Evolutionary conservation across 2,888 invertebrate species (phyloP).

Genomic region (Julus scandinavius): DNA sequence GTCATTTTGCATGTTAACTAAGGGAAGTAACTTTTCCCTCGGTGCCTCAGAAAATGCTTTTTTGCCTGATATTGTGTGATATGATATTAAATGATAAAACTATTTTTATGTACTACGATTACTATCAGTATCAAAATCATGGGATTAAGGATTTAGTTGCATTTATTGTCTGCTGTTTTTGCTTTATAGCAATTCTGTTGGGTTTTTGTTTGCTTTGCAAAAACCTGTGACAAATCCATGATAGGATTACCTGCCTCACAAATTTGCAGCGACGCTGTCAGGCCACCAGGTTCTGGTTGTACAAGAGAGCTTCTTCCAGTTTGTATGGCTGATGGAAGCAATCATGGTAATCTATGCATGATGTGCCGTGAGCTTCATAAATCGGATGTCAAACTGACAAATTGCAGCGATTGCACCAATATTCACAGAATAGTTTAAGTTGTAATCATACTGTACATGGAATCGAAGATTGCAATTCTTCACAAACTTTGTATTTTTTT

Average conservation of each 20-base stretch:
- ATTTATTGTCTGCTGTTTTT: background rate
- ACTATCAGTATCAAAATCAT: no score
- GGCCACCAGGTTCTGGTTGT: background rate
- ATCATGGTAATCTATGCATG: constrained; percentile 3
- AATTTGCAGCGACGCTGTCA: background rate
- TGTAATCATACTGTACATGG: no score
- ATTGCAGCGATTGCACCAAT: background rate
- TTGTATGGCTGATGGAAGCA: constrained; percentile 22
- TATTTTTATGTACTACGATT: no score
- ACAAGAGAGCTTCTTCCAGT: constrained; percentile 1
- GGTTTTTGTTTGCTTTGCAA: background rate
- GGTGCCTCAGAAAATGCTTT: no score
- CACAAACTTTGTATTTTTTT: no score
- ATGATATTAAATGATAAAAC: no score
- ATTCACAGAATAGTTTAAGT: no score
- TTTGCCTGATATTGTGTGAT: no score
- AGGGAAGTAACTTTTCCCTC: no score
- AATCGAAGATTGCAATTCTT: no score
- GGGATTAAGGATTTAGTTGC: no score
- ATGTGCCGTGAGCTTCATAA: background rate
- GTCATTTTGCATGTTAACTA: no score
- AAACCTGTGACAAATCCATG: background rate
- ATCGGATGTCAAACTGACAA: background rate
- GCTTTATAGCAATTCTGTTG: background rate
- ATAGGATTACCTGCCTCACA: constrained; percentile 6